phyloP scores from a whole-genome alignment of 2,888 invertebrate species.

The Blera fallax region DNA sequence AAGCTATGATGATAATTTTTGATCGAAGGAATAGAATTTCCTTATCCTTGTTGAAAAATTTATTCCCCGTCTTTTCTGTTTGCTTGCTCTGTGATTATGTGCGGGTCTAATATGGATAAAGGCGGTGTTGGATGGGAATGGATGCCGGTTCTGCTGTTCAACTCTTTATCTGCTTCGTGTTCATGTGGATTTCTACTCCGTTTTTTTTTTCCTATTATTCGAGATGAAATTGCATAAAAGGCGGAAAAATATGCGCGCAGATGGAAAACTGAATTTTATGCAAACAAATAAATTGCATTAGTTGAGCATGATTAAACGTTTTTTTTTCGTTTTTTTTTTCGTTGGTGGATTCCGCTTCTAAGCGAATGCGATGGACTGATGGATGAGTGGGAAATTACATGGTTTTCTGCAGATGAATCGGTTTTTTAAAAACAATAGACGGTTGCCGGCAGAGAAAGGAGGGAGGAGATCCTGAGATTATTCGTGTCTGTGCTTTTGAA shows the following conservation, averaged over 20 bases:
- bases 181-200: constrained; percentile 59
- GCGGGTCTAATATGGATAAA: not conserved
- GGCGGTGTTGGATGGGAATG: not conserved
- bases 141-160: not conserved
- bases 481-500: no score
- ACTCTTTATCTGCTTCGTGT: constrained; percentile 61
- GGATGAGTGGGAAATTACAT: constrained; percentile 31
- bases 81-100: constrained; percentile 25
- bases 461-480: no score
- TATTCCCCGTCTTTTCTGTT: constrained; percentile 1
- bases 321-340: not conserved
- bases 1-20: constrained; percentile 31
- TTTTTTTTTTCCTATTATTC: constrained; percentile 6
- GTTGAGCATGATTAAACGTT: constrained; percentile 64
- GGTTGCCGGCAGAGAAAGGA: no score
- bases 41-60: not conserved
- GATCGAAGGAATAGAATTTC: constrained; percentile 53
- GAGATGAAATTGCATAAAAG: constrained; percentile 67
- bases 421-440: no score
- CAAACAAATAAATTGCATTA: constrained; percentile 73
- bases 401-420: constrained; percentile 10
- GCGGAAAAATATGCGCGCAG: constrained; percentile 64
- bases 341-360: not conserved
- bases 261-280: constrained; percentile 59
- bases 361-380: constrained; percentile 21